Evolutionary conservation across 2,888 invertebrate genomes (phyloP), one percentile per base, ranked within the genome.

Genomic region (Aporophyla lueneburgensis): DNA sequence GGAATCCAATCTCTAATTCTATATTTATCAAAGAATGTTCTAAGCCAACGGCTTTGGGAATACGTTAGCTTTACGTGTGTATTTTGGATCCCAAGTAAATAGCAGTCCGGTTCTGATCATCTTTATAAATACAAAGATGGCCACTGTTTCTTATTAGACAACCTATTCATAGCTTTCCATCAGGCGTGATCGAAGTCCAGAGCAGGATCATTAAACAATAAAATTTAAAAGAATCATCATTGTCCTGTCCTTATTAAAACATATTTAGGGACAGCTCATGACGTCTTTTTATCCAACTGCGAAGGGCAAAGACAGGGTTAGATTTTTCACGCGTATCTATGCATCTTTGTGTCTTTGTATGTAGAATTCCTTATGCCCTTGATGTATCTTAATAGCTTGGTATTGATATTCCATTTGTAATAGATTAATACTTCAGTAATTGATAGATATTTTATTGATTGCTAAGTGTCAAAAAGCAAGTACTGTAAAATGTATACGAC

Each of bases 31-130:
- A 65, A 68, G 70, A 69, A 76, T 74, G 54, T 71, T 74, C 59
- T 74, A 74, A 73, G 49, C 56, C 63, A 74, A 76, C 61, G 63
- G 49, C 58, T 73, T 56, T 54, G 14, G 10, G 46, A 54, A 71
- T 69, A 74, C 33, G 63, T 80, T 70, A 84, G 56, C 72, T 49
- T n/a, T 40, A 54, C 58, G 54, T 62, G 54, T 78, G 65, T 78
- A 74, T 65, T 69, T 71, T 75, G 14, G 24, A 78, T 83, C 86
- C 87, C 71, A 78, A 87, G 76, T 71, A 87, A 86, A 86, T 78
- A 83, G 43, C 65, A 74, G 59, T 70, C 63, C 51, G 79, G 70
- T 62, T 51, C 73, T 65, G 63, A 78, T 75, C 71, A 81, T 75
- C 65, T 85, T 78, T 81, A 69, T 76, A 70, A 74, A 81, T 62